These are phyloP conservation scores for Cryptotermes secundus DNA, from an alignment of 1,140 invertebrate genomes.

Conservation along the genomic window DNA sequence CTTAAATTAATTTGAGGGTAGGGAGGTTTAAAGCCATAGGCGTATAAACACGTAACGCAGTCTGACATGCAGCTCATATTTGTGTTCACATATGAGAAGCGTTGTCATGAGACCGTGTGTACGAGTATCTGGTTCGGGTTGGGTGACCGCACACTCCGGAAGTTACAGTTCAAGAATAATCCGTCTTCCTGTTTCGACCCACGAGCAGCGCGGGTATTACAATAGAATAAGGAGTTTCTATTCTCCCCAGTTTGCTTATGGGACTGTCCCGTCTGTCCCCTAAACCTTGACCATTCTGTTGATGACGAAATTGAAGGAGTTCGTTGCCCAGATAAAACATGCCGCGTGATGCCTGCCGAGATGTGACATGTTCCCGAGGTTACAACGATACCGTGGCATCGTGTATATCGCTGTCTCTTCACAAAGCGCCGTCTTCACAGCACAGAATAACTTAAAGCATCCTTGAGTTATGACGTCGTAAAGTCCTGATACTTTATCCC, in stretches of 20 bases:
- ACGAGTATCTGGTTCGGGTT: not conserved
- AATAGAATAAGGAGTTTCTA: not conserved
- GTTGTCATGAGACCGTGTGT: not conserved
- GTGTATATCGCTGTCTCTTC: not conserved
- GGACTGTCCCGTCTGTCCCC: not conserved
- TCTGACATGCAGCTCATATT: not conserved
- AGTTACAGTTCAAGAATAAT: not conserved
- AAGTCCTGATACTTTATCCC: too few relatives aligned
- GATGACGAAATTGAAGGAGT: not conserved
- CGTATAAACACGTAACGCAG: too few relatives aligned
- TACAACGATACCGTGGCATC: not conserved
- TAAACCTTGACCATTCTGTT: not conserved
- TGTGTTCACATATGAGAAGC: not conserved
- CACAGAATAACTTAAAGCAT: too few relatives aligned
- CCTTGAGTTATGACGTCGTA: too few relatives aligned
- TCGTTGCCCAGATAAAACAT: not conserved
- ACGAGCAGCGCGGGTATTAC: not conserved
- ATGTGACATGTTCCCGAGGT: not conserved
- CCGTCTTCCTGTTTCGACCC: not conserved
- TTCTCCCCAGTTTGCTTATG: not conserved
- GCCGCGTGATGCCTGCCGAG: not conserved
- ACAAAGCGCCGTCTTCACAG: too few relatives aligned
- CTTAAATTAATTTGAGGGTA: too few relatives aligned
- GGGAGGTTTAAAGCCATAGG: too few relatives aligned
- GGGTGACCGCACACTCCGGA: not conserved